Evolutionary conservation across 2,888 invertebrate genomes (phyloP), one percentile per base, ranked within the genome.

Genomic region (Trilocha varians): DNA sequence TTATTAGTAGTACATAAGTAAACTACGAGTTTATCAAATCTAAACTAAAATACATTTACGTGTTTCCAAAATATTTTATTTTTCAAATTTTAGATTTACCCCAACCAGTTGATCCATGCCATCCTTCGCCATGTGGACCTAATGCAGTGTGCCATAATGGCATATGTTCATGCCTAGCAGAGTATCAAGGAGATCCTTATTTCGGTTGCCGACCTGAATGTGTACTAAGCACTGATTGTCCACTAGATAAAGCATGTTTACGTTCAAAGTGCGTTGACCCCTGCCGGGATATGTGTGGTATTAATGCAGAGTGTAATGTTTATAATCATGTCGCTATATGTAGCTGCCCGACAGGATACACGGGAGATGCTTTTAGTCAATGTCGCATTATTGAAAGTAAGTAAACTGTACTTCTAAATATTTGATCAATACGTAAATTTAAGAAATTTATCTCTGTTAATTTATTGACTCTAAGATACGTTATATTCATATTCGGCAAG

Each of bases 261-360:
- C 88, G 90, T 46, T 91, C 91, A 44, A 94, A 94, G 76, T 96
- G 96, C 64, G 77, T 88, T n/a, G 90, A 96, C 75, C 95, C 96
- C 4, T 96, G 96, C 57, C 89, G 90, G n/a, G 92, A 92, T 48
- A 91, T 91, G 57, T 96, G 95, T 64, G 95, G 93, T 8, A 76
- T 87, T 40, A 91, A 91, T 62, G 92, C 95, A 1, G 85, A 91
- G 43, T 95, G 95, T 63, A 90, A 91, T 58, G 92, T 93, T 13
- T 89, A 92, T 41, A 94, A 94, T 60, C 95, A 89, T 48, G 79
- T 88, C 36, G 87, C 89, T 17, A 80, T 88, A 60, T 89, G 89
- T 53, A 88, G 88, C 44, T 93, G 92, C 63, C 87, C 87, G 18
- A 64, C 70, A 40, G 90, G 89, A 36, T 90, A 87, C 78, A 87